A percentile compares a stretch with the other conserved stretches of the same genome.
These are phyloP conservation scores for Lasioglossum baleicum DNA, from an alignment of 1,140 invertebrate species.

Conservation along the genomic window DNA sequence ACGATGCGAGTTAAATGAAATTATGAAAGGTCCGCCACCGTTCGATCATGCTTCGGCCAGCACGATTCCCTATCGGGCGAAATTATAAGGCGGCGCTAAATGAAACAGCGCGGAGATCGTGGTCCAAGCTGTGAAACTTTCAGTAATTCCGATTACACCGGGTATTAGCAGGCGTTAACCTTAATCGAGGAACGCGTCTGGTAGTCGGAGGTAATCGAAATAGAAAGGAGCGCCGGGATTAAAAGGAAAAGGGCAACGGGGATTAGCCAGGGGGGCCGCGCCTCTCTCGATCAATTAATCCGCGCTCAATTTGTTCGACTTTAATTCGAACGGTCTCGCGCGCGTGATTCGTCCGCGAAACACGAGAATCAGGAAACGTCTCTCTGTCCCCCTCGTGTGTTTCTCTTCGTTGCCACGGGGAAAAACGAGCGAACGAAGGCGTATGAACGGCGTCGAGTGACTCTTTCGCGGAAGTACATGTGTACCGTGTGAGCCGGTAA, in stretches of 20 bases:
- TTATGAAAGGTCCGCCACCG: too few species aligned
- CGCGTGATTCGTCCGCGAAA: conserved; percentile 13
- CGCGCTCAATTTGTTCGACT: not conserved
- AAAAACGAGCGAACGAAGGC: not conserved
- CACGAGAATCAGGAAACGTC: conserved; percentile 51
- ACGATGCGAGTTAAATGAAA: too few species aligned
- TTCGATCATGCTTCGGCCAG: not conserved
- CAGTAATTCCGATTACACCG: conserved; percentile 15
- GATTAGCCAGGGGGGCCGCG: not conserved
- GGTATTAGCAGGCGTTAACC: conserved; percentile 24
- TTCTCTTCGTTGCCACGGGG: conserved; percentile 6
- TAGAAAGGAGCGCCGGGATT: not conserved
- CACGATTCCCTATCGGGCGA: not conserved
- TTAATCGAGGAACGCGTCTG: conserved; percentile 12
- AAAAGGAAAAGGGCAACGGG: conserved; percentile 11
- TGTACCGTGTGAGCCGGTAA: conserved; percentile 30
- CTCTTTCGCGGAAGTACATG: conserved; percentile 49
- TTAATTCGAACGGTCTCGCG: conserved; percentile 2
- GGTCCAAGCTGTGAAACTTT: conserved; percentile 27
- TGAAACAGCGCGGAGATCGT: conserved; percentile 16
- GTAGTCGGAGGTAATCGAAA: not conserved
- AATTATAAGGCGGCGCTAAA: conserved; percentile 33
- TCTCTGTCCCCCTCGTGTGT: not conserved
- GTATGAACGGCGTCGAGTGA: conserved; percentile 38
- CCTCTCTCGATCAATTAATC: conserved; percentile 36